Conservation (phyloP, 2,797 vertebrate species). For the Tarsius wallacei region DNA sequence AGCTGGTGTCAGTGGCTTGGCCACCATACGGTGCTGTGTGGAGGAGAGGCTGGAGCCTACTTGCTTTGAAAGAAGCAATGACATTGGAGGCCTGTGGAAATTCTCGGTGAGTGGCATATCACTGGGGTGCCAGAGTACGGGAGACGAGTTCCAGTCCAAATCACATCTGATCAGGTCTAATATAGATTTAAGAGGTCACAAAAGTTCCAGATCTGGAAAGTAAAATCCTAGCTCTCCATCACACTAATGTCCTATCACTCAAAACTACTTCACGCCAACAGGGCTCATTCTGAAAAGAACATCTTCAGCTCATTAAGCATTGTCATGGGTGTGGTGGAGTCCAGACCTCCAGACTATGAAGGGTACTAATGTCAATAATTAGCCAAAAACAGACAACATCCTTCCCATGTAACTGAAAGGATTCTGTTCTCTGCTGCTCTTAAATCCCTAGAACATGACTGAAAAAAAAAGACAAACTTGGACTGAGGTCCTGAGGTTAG, state of each 20-base stretch:
- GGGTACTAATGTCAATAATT: not conserved
- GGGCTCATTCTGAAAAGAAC: not conserved
- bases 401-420: not conserved
- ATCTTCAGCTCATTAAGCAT: not conserved
- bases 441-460: not conserved
- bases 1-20: conserved; percentile 83
- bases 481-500: not conserved
- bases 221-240: not conserved
- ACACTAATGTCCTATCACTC: not conserved
- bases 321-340: not conserved
- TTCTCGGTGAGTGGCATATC: conserved; percentile 77
- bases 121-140: not conserved
- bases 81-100: conserved; percentile 86
- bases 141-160: not conserved
- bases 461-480: not conserved
- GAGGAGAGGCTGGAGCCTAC: conserved; percentile 84
- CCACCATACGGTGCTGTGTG: conserved; percentile 79
- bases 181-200: not conserved
- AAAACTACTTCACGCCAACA: not conserved
- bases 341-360: not conserved
- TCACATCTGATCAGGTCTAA: not conserved
- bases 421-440: not conserved
- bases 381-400: not conserved
- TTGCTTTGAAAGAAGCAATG: conserved; percentile 85
- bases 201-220: not conserved